phyloP scores from a whole-genome alignment of 2,888 invertebrate genomes.

The Creontiades dilutus region DNA sequence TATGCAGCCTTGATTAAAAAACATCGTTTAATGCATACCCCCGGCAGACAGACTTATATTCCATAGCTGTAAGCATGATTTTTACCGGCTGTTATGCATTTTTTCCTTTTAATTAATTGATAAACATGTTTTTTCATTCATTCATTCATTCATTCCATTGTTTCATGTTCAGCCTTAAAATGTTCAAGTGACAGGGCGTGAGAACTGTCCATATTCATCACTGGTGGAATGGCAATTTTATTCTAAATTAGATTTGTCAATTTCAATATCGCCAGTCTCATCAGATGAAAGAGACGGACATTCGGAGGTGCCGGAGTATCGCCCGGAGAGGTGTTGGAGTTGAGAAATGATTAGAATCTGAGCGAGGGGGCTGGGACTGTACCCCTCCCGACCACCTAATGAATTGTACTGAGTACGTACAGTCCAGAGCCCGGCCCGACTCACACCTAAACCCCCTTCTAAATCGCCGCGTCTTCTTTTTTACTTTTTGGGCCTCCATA shows the following conservation, averaged over 20 bases:
- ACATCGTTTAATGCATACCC: too few relatives aligned
- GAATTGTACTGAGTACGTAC: constrained; percentile 47
- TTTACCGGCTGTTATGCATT: too few relatives aligned
- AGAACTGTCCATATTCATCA: too few relatives aligned
- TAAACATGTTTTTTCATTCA: too few relatives aligned
- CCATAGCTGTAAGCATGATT: too few relatives aligned
- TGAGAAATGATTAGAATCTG: constrained; percentile 46
- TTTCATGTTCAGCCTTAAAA: too few relatives aligned
- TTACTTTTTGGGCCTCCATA: constrained; percentile 47
- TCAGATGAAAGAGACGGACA: background rate
- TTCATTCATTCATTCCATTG: too few relatives aligned
- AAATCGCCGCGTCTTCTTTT: constrained; percentile 38
- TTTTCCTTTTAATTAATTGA: too few relatives aligned
- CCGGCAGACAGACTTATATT: too few relatives aligned
- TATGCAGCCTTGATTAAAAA: too few relatives aligned
- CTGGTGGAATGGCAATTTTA: too few relatives aligned
- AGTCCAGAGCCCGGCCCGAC: background rate
- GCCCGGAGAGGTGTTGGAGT: constrained; percentile 10
- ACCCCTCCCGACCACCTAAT: constrained; percentile 45
- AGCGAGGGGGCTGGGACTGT: constrained; percentile 39
- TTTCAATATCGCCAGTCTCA: background rate
- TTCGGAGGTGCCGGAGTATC: background rate
- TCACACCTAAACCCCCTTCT: constrained; percentile 44
- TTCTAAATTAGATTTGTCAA: background rate
- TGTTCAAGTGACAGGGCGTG: too few relatives aligned